These are phyloP conservation scores for Manis javanica DNA, from an alignment of 2,797 vertebrate genomes.

Conservation along the genomic window DNA sequence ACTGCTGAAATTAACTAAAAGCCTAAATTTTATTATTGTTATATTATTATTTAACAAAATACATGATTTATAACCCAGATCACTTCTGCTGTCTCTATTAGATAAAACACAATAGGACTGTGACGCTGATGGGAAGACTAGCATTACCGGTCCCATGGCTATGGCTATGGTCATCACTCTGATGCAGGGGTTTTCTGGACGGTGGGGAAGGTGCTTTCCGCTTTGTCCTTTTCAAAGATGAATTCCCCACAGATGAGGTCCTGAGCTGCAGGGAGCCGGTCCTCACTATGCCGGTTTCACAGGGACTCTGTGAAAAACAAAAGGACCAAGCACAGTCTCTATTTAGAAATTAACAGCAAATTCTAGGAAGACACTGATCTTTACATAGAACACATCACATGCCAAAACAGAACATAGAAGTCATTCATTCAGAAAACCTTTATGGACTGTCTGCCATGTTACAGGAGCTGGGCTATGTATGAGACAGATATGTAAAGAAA, in stretches of 20 bases:
- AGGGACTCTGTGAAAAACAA: slow-evolving; percentile 72
- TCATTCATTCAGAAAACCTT: not conserved
- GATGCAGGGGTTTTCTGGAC: slow-evolving; percentile 83
- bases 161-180: slow-evolving; percentile 71
- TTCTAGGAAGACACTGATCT: not conserved
- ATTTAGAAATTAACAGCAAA: slow-evolving; percentile 17
- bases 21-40: not conserved
- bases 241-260: slow-evolving; percentile 86
- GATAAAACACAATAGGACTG: slow-evolving; percentile 23
- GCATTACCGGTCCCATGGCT: slow-evolving; percentile 82
- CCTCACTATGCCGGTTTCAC: slow-evolving; percentile 72
- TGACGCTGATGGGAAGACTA: not conserved
- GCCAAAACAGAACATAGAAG: not conserved
- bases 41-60: slow-evolving; percentile 45
- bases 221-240: slow-evolving; percentile 94
- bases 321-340: not conserved
- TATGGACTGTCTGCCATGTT: not conserved
- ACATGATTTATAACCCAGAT: not conserved
- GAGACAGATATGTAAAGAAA: not conserved
- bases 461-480: not conserved
- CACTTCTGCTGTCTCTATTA: slow-evolving; percentile 47
- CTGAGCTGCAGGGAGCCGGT: slow-evolving; percentile 86
- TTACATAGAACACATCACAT: not conserved
- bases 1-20: not conserved
- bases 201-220: slow-evolving; percentile 96